Conservation (phyloP, 2,797 vertebrate species). For the Malurus splendens region DNA sequence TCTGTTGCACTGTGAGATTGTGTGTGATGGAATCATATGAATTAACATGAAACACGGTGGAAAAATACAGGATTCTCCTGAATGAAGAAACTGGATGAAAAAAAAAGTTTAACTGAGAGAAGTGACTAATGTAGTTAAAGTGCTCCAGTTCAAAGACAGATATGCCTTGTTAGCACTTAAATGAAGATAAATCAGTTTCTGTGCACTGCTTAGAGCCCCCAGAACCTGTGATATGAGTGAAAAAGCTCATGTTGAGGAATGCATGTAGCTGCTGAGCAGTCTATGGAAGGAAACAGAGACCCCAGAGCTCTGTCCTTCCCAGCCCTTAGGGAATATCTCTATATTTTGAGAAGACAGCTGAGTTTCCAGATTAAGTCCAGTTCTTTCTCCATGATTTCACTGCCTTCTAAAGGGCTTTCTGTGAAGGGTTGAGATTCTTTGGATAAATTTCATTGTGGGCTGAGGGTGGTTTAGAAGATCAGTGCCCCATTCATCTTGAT, state of each 20-base stretch:
- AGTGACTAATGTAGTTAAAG: neutral
- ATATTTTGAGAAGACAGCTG: neutral
- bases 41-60: neutral
- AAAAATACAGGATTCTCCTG: neutral
- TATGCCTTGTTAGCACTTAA: neutral
- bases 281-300: neutral
- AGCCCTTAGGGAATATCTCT: neutral
- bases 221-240: neutral
- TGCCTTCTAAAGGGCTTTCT: neutral
- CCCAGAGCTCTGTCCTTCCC: neutral
- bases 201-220: neutral
- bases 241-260: neutral
- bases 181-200: neutral
- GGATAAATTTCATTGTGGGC: neutral
- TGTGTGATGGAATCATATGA: fast-evolving
- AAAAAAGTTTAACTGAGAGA: neutral
- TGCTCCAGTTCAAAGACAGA: neutral
- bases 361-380: neutral
- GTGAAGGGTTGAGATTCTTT: neutral
- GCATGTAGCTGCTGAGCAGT: fast-evolving
- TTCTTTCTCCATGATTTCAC: neutral
- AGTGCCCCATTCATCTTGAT: neutral
- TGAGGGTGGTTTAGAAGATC: neutral
- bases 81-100: neutral
- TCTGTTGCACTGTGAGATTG: neutral